Conservation (phyloP, 2,888 invertebrate genomes). For the Amorpha juglandis region DNA sequence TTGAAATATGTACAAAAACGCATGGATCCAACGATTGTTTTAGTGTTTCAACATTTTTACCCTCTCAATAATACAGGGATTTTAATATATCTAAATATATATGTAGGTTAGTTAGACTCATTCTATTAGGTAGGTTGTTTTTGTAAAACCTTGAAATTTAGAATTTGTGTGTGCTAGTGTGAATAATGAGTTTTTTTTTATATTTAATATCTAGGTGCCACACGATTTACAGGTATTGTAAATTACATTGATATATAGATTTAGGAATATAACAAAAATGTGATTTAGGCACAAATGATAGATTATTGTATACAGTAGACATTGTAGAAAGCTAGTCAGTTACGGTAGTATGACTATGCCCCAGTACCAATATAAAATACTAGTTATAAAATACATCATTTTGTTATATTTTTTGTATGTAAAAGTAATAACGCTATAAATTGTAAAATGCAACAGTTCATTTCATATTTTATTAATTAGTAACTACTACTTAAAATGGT, state of each 20-base stretch:
- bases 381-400: background rate
- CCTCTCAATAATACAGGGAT: constrained; percentile 1
- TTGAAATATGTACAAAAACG: constrained; percentile 31
- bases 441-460: no score
- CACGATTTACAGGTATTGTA: constrained; percentile 37
- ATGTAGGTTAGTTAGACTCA: constrained; percentile 14
- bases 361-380: background rate
- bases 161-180: constrained; percentile 35
- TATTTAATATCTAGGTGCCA: constrained; percentile 40
- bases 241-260: constrained; percentile 22
- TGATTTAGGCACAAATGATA: background rate
- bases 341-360: background rate
- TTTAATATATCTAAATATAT: background rate
- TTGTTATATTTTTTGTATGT: background rate
- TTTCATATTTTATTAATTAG: no score
- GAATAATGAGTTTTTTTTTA: constrained; percentile 34
- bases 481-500: no score
- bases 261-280: background rate
- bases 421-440: no score
- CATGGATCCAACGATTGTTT: constrained; percentile 42
- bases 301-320: background rate
- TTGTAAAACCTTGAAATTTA: constrained; percentile 4
- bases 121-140: constrained; percentile 15
- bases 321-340: background rate
- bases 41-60: background rate